Percentiles rank a stretch among this genome's conserved stretches.
These are phyloP conservation scores for Coracopsis vasa DNA, from an alignment of 2,113 vertebrate genomes.

Conservation along the genomic window DNA sequence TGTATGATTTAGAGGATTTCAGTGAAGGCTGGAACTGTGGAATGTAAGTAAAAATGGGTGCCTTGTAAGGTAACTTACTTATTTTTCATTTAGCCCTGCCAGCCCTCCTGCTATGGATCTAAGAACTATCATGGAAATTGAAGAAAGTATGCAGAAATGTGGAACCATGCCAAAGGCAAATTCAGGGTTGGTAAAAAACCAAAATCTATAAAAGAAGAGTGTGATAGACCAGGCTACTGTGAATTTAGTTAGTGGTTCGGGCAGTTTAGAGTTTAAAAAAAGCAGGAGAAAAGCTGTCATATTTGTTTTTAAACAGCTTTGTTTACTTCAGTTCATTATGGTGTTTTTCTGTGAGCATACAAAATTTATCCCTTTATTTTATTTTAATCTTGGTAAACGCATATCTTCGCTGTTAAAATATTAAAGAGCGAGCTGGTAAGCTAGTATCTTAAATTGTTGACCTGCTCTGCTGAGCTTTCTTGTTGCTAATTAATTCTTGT, in stretches of 20 bases:
- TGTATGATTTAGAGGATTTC: constrained; percentile 50
- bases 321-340: constrained; percentile 4
- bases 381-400: neutral
- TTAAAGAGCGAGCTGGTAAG: neutral
- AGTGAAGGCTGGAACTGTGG: constrained; percentile 33
- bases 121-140: constrained; percentile 95
- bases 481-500: neutral
- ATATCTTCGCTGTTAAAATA: neutral
- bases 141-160: constrained; percentile 85
- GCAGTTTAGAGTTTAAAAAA: neutral
- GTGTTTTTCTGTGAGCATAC: neutral
- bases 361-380: neutral
- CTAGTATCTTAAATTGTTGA: neutral
- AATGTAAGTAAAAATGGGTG: constrained; percentile 47
- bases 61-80: constrained; percentile 46
- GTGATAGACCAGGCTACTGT: neutral
- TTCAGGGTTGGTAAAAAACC: constrained; percentile 75
- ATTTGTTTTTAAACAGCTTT: neutral
- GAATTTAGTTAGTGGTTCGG: constrained; percentile 35
- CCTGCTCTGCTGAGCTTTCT: neutral
- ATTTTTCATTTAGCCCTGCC: constrained; percentile 74
- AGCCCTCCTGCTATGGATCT: constrained; percentile 89
- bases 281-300: neutral
- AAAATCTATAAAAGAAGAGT: constrained; percentile 29
- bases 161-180: constrained; percentile 85